Base-by-base conservation (phyloP, 2,888 invertebrate species). In the Chrysolina haemoptera region DNA sequence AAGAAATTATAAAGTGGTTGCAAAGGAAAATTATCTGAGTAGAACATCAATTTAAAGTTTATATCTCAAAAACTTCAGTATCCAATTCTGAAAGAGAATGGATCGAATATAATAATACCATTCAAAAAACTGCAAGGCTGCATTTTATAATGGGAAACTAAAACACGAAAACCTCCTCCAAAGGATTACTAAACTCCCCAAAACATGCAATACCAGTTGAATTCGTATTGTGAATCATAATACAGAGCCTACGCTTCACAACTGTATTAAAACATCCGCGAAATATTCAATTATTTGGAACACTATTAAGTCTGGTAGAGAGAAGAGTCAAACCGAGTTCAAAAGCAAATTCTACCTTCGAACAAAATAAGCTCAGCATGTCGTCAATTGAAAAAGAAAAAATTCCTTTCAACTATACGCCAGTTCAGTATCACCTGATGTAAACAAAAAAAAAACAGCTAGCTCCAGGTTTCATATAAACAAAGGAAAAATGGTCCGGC, bases 261-360 rank as follows among this genome's bases (percentile, higher is more conserved):
- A n/a, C 59, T 59, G n/a, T 27, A 59, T 59, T 59, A 59, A 35
- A 59, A 59, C 59, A n/a, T 59, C 35, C 16, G 27, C 8, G 16
- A 59, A 59, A 59, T 27, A 59, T 59, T 59, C 35, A 35, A 59
- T 59, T 27, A 59, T 59, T 59, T 59, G 27, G 18, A 18, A 50
- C 16, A 59, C 35, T 35, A 59, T 59, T 59, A 59, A n/a, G 59
- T 35, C 59, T 27, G 59, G 9, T 9, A 9, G 6, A 35, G 35
- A 59, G 59, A 59, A n/a, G 14, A 27, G 59, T 14, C 59, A 35
- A 27, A 59, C 27, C n/a, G 27, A 35, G 27, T 59, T 59, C 22
- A 27, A 59, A 59, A 27, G 59, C 59, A 35, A 59, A 35, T 59
- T 59, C n/a, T 35, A 59, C 22, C 59, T 22, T 59, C 27, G 35